These are phyloP conservation scores for Gallinago stenura DNA, from an alignment of 2,797 vertebrate genomes.

Conservation along the genomic window DNA sequence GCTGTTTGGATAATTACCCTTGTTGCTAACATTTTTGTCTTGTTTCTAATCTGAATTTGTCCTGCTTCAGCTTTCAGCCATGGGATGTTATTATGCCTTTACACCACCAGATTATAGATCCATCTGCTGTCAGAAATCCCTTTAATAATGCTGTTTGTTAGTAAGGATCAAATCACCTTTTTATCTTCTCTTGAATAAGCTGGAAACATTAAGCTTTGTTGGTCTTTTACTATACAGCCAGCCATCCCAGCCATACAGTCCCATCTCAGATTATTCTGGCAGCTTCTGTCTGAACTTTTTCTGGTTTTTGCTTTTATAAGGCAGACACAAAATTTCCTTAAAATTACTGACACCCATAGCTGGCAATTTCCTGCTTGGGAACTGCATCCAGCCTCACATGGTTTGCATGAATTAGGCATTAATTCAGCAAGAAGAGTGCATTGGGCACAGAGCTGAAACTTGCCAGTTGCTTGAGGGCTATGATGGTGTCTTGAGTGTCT, in stretches of 20 bases:
- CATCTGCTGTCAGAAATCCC: conserved; percentile 27
- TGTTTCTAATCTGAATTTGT: conserved; percentile 21
- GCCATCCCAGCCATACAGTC: not conserved
- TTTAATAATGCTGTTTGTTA: not conserved
- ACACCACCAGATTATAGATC: not conserved
- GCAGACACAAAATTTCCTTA: not conserved
- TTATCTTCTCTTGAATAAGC: not conserved
- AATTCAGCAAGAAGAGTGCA: not conserved
- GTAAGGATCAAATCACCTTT: not conserved
- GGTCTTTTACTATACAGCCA: not conserved
- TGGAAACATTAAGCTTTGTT: not conserved
- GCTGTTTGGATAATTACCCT: conserved; percentile 27
- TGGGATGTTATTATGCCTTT: not conserved
- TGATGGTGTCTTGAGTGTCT: not conserved
- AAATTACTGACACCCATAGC: not conserved
- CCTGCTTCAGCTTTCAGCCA: conserved; percentile 19
- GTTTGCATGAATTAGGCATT: not conserved
- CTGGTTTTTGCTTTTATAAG: not conserved
- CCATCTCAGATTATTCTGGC: not conserved
- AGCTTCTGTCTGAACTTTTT: not conserved
- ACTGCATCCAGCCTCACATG: not conserved
- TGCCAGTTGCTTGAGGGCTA: not conserved
- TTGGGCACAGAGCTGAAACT: not conserved
- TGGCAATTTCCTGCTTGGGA: not conserved
- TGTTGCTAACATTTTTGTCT: conserved; percentile 1